These are phyloP conservation scores for Altica lythri DNA, from an alignment of 2,888 invertebrate genomes.

Conservation along the genomic window DNA sequence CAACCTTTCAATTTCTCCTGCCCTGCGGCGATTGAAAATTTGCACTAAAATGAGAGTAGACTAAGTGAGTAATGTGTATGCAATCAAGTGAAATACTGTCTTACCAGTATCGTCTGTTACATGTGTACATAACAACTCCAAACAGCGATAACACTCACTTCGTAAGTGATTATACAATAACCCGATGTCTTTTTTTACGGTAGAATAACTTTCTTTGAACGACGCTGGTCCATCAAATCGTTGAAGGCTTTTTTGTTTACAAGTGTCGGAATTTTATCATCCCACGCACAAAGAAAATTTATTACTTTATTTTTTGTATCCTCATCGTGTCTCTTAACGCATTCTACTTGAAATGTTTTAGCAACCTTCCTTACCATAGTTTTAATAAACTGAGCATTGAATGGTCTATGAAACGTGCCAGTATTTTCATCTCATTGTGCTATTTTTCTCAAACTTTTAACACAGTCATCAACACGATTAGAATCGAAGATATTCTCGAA, in stretches of 20 bases:
- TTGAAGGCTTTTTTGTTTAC: slow-evolving; percentile 17
- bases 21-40: slow-evolving; percentile 33
- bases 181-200: neutral
- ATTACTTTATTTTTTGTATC: slow-evolving; percentile 8
- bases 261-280: slow-evolving; percentile 8
- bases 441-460: neutral
- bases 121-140: too few species aligned
- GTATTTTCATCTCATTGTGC: neutral
- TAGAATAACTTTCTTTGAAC: slow-evolving; percentile 1
- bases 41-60: slow-evolving; percentile 29
- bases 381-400: slow-evolving; percentile 2
- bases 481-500: neutral
- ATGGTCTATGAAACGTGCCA: slow-evolving; percentile 2
- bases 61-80: slow-evolving; percentile 22
- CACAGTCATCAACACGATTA: slow-evolving; percentile 6
- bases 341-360: slow-evolving; percentile 3
- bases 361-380: neutral
- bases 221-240: slow-evolving; percentile 13
- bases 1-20: too few species aligned
- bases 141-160: neutral
- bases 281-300: slow-evolving; percentile 9
- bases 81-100: neutral
- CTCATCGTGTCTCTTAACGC: slow-evolving; percentile 12
- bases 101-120: too few species aligned
- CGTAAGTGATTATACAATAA: slow-evolving; percentile 3